phyloP scores from a whole-genome alignment of 2,888 invertebrate species.

The Caenorhabditis parvicauda region DNA sequence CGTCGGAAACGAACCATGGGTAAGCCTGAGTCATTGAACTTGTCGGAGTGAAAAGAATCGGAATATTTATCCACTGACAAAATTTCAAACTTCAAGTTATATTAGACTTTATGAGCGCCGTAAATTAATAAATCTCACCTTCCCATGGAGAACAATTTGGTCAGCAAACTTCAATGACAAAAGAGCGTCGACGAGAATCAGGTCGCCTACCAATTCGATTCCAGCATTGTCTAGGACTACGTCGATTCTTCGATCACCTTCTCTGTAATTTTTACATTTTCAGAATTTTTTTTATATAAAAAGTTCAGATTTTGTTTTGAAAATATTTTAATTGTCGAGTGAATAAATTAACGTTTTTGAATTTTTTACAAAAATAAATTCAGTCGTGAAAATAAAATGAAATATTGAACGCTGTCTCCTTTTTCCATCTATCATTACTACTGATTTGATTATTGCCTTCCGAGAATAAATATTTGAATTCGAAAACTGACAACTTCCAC shows the following conservation, averaged over 20 bases:
- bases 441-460: no score
- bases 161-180: slow-evolving; percentile 66
- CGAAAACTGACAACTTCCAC: no score
- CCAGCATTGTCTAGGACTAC: slow-evolving; percentile 88
- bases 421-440: no score
- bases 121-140: slow-evolving; percentile 22
- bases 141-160: slow-evolving; percentile 53
- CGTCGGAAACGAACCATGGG: slow-evolving; percentile 96
- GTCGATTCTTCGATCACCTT: slow-evolving; percentile 48
- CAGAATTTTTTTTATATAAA: no score
- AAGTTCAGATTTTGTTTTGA: no score
- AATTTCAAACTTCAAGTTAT: no score
- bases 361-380: no score
- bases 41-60: background rate
- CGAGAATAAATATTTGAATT: no score
- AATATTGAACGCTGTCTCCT: no score
- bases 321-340: no score
- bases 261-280: background rate
- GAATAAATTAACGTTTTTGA: no score
- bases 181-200: slow-evolving; percentile 81
- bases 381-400: no score
- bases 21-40: slow-evolving; percentile 73
- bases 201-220: slow-evolving; percentile 85
- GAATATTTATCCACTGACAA: slow-evolving; percentile 18
- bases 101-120: slow-evolving; percentile 14